Evolutionary conservation across 2,888 invertebrate genomes (phyloP), one percentile per base, ranked within the genome.

Genomic region (Homarus gammarus): DNA sequence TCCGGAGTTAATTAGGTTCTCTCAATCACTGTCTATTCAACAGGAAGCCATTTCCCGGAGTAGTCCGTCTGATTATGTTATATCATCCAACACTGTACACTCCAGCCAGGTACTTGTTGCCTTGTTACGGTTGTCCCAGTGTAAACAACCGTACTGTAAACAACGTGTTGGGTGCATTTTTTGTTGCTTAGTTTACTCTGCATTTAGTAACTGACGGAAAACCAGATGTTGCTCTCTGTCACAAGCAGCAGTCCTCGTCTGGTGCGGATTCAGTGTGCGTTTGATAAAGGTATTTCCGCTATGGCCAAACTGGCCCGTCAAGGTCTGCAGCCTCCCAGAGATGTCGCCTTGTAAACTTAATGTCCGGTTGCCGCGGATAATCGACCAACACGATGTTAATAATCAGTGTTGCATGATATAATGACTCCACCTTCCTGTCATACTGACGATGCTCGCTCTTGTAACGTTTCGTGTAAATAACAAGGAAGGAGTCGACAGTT

Each of bases 261-360:
- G 79, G 49, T 72, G 83, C 51, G 51, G 72, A 83, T 83, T 83
- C 83, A 73, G 40, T 12, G 83, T 31, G 83, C 83, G 83, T 83
- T 83, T 83, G 83, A 72, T 70, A 49, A 51, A 83, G 83, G 83
- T 44, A 83, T 83, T 83, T 83, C 83, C 83, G 83, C 61, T 27
- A 31, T 44, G 82, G 64, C 22, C 83, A 72, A 3, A 38, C 22
- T 64, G 5, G 27, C 2, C 61, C n/a, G 64, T 75, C 75, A 75
- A 75, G 75, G 75, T 75, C 75, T 44, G 75, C 15, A n/a, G n/a
- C 73, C 72, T 33, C 15, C 6, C 22, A n/a, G 61, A 64, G 61
- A 79, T 61, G 79, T 64, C 79, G 61, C 79, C 61, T 64, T 38
- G 79, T 33, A 64, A 49, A 36, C 51, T 38, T 49, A 33, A 72